phyloP scores from a whole-genome alignment of 2,797 vertebrate genomes.

The Lacerta bilineata region DNA sequence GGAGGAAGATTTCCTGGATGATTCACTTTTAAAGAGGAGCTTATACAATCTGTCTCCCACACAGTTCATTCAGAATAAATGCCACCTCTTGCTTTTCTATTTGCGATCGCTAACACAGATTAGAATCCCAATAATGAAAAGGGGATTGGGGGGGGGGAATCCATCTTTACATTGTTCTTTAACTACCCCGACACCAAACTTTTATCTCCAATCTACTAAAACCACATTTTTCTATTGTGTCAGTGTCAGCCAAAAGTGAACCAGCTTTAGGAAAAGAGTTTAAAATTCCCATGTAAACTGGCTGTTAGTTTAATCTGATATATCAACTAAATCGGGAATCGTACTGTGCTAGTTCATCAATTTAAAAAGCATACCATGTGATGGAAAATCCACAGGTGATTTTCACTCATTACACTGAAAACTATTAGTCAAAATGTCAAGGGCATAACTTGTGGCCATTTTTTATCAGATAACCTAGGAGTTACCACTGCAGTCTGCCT shows the following conservation, averaged over 20 bases:
- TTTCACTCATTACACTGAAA: not conserved
- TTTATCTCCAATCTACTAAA: too few species aligned
- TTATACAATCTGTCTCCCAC: not conserved
- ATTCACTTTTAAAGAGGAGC: not conserved
- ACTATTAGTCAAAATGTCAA: not conserved
- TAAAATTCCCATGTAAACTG: too few species aligned
- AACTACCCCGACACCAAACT: too few species aligned
- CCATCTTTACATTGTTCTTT: too few species aligned
- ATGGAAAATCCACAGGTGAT: not conserved
- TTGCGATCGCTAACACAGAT: not conserved
- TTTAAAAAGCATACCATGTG: not conserved
- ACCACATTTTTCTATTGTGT: too few species aligned
- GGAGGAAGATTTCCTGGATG: not conserved
- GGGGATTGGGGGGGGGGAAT: too few species aligned
- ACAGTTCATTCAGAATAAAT: slow-evolving; percentile 4
- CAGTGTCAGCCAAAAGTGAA: too few species aligned
- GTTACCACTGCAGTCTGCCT: too few species aligned
- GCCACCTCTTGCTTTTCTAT: not conserved
- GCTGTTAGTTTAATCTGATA: too few species aligned
- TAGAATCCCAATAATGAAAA: too few species aligned
- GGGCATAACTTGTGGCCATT: not conserved
- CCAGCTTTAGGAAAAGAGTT: too few species aligned
- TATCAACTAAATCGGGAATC: too few species aligned
- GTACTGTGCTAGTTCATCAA: not conserved
- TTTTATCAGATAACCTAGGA: not conserved